phyloP scores from a whole-genome alignment of 2,888 invertebrate genomes.

The Gryllus longicercus region DNA sequence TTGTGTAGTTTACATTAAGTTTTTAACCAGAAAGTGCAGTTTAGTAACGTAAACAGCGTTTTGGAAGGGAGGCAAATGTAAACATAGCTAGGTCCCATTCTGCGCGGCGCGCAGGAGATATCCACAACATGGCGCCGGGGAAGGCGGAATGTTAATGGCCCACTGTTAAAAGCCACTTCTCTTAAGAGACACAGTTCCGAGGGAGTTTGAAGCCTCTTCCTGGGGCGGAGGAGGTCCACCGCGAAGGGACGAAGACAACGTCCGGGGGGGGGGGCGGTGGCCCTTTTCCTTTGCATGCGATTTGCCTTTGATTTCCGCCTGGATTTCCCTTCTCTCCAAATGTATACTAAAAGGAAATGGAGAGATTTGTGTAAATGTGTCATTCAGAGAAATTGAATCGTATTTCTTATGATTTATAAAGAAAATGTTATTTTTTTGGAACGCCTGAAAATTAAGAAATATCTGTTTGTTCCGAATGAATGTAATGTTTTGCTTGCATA shows the following conservation, averaged over 20 bases:
- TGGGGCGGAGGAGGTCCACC: neutral
- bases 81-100: neutral
- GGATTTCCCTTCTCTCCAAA: too few species aligned
- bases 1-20: constrained; percentile 17
- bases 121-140: neutral
- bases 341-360: too few species aligned
- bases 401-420: neutral
- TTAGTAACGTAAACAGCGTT: neutral
- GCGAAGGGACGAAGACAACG: neutral
- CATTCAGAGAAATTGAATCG: too few species aligned
- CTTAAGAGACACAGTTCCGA: neutral
- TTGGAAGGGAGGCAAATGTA: neutral
- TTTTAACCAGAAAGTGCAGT: constrained; percentile 1
- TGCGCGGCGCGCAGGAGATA: neutral
- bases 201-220: neutral
- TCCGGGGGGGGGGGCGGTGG: neutral
- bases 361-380: too few species aligned
- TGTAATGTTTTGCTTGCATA: too few species aligned
- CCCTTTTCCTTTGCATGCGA: too few species aligned
- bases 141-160: constrained; percentile 1
- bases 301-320: too few species aligned
- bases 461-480: too few species aligned
- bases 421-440: too few species aligned
- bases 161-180: constrained; percentile 17
- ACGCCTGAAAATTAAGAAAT: too few species aligned